Percentiles rank a stretch among this genome's conserved stretches.
These are phyloP conservation scores for Brachypteracias leptosomus DNA, from an alignment of 2,113 vertebrate genomes.

Conservation along the genomic window DNA sequence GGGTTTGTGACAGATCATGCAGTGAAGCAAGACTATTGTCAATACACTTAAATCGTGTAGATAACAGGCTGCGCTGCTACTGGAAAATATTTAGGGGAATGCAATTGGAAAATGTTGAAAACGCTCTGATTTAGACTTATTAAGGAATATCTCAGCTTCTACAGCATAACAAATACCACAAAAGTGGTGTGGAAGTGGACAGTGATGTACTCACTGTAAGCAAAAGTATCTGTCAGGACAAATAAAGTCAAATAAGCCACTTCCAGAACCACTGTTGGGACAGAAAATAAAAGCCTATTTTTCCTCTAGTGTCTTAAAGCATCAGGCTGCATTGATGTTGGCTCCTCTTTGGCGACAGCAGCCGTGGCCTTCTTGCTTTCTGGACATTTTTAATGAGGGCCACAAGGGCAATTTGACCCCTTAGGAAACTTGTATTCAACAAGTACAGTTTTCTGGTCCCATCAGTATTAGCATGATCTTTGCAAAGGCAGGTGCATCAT, in stretches of 20 bases:
- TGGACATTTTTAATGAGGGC: neutral
- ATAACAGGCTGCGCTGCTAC: neutral
- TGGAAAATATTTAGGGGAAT: neutral
- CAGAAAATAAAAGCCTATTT: neutral
- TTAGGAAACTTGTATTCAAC: neutral
- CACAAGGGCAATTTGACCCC: neutral
- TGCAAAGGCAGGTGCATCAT: neutral
- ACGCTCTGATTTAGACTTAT: neutral
- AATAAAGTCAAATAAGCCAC: neutral
- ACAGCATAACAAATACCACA: neutral
- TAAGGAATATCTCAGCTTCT: neutral
- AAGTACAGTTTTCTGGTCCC: neutral
- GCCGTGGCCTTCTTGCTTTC: neutral
- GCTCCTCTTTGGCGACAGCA: neutral
- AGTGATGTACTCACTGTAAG: neutral
- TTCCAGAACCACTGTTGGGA: neutral
- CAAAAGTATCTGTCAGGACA: neutral
- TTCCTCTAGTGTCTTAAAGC: neutral
- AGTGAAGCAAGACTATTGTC: neutral
- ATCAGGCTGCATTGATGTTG: accelerated
- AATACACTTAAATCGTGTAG: neutral
- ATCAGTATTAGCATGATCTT: neutral
- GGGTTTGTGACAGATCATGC: neutral
- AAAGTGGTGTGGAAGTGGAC: neutral
- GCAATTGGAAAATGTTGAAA: neutral